Evolutionary conservation across 2,797 vertebrate species (phyloP), one percentile per base, ranked within the genome.

Genomic region (Pangasius djambal): DNA sequence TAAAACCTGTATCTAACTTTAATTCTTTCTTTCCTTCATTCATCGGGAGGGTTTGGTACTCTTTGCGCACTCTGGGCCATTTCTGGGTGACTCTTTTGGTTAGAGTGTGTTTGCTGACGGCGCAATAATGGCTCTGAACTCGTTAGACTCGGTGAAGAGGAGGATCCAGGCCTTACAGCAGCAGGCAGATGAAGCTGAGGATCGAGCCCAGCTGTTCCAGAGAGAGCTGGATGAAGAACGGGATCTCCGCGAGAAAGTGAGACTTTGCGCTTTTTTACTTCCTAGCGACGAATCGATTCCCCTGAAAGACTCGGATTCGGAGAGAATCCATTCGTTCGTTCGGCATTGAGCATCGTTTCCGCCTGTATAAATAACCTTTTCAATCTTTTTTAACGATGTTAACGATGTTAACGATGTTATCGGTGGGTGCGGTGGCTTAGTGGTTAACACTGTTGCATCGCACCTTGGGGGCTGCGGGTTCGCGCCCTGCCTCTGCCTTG

Each of bases 141-240:
- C 88, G 28, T 37, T 99, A 96, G 98, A 98, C 89, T 93, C 95
- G 31, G 97, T 99, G 67, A 98, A 98, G 95, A 97, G 97, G 95
- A 98, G 98, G 95, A 98, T 99, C 95, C 97, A 97, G 90, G 93
- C 93, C 61, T 95, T 99, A 84, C 97, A 98, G 94, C 96, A 95
- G 91, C 97, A 98, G 94, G 97, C 97, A 65, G 97, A 98, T 93
- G 97, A 98, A 91, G 98, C 97, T 67, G 97, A 99, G 87, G 97
- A 97, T 74, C 96, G 97, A 50, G 96, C 97, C 63, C 95, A 96
- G 94, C 90, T 89, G 10, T 93, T 98, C 93, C 97, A 98, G 95
- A 96, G 95, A 89, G 96, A 97, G 59, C 88, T 98, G 95, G 97
- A 98, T 91, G 92, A 91, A 78, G 98, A 99, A 94, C 96, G 95